Evolutionary conservation across 2,113 vertebrate species (phyloP).

Genomic region (Glaucomys volans): DNA sequence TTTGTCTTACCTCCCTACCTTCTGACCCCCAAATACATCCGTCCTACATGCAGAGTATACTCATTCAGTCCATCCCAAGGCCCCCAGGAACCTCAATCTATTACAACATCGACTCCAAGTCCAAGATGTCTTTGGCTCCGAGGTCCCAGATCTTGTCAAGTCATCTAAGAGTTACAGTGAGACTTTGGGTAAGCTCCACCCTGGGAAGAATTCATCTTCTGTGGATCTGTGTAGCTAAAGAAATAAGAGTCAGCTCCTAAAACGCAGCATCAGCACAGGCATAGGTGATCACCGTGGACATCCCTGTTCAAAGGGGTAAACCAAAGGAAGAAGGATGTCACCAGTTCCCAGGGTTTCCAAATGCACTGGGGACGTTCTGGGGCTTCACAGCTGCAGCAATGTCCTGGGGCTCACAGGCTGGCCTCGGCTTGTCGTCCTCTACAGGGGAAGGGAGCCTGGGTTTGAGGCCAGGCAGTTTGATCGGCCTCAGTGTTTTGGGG

Average conservation of each 20-base stretch:
- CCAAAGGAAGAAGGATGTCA: background rate
- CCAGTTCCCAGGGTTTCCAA: background rate
- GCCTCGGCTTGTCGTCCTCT: background rate
- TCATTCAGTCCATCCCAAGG: background rate
- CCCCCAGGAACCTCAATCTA: background rate
- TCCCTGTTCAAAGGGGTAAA: background rate
- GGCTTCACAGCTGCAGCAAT: too few species aligned
- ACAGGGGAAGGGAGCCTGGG: background rate
- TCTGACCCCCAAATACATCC: background rate
- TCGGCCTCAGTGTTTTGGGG: background rate
- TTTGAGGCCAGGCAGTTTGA: background rate
- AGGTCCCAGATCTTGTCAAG: background rate
- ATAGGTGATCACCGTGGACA: background rate
- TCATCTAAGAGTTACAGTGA: background rate
- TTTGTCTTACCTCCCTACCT: background rate
- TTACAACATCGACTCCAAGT: background rate
- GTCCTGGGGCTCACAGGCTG: too few species aligned
- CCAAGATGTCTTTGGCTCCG: background rate
- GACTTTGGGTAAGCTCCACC: background rate
- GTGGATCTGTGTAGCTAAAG: background rate
- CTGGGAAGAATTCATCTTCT: background rate
- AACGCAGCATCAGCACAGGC: accelerated
- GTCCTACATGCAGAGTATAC: background rate
- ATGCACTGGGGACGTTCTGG: background rate
- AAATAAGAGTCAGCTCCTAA: background rate